phyloP scores from a whole-genome alignment of 2,113 vertebrate species.

The Catharus bicknelli region DNA sequence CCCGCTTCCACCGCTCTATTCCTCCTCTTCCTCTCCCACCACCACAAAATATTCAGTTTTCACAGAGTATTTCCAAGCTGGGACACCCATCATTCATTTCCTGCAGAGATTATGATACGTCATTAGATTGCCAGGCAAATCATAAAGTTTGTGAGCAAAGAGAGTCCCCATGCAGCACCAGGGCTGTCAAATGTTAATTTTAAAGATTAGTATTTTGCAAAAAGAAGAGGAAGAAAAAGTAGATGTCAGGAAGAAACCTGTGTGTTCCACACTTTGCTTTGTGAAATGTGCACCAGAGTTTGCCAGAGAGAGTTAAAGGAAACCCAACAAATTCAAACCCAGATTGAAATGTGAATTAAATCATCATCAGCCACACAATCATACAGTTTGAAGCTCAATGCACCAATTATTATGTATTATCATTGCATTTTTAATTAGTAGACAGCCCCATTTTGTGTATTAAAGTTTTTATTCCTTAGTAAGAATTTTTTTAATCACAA shows the following conservation, averaged over 20 bases:
- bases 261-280: not conserved
- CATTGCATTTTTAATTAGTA: constrained; percentile 61
- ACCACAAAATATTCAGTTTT: not conserved
- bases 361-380: not conserved
- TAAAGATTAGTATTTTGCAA: not conserved
- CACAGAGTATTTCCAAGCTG: not conserved
- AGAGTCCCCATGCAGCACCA: not conserved
- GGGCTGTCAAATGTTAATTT: not conserved
- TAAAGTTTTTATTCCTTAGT: constrained; percentile 82
- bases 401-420: not conserved
- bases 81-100: not conserved
- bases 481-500: constrained; percentile 80
- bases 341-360: not conserved
- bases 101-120: not conserved
- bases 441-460: constrained; percentile 71
- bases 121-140: not conserved
- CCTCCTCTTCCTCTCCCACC: not conserved
- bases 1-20: not conserved
- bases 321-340: not conserved
- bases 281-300: not conserved
- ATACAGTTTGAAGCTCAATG: not conserved
- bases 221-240: not conserved
- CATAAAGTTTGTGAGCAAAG: not conserved
- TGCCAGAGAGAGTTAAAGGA: not conserved
- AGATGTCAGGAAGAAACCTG: not conserved